Base-by-base conservation (phyloP, 2,888 invertebrate species). In the Nudaria mundana region DNA sequence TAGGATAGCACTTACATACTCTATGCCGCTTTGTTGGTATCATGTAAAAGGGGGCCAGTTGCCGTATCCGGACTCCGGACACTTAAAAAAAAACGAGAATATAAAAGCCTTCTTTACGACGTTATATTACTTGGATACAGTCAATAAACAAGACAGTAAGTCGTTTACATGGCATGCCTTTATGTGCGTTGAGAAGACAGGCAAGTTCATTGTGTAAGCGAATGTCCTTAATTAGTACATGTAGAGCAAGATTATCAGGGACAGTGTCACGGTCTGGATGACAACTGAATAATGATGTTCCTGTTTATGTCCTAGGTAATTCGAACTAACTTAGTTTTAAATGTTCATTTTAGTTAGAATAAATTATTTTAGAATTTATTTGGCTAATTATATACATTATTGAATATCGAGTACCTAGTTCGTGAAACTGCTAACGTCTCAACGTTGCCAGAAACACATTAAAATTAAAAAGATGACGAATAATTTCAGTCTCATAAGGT, bases 191-290 rank as follows among this genome's bases (percentile, higher is more conserved):
- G 50, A 40, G 40, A 44, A 56, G 83, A 84, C 84, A 83, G 80
- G 71, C 77, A 66, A 63, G 76, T 77, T 83, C 84, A 86, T 85
- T 86, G 86, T 86, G 71, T 71, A 75, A 63, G 63, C 48, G 68
- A 75, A 70, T 71, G 73, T 69, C 75, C 71, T 76, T 87, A 87
- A 87, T 87, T 86, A 86, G 84, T 80, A 81, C 85, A 81, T 82
- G 81, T 73, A 80, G 72, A 72, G 69, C 76, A 69, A 81, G 81
- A 80, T 82, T 81, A 83, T 80, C 84, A 68, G 69, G 55, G 71
- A 67, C 69, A 63, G 66, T 65, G 79, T 82, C 81, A 74, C 57
- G 49, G 52, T 55, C 36, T 30, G 41, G 56, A 56, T 58, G 81
- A 84, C 82, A 78, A 66, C 77, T 82, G 82, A 82, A 85, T 84